Evolutionary conservation across 2,888 invertebrate species (phyloP), one percentile per base, ranked within the genome.

Genomic region (Archips crataeganus): DNA sequence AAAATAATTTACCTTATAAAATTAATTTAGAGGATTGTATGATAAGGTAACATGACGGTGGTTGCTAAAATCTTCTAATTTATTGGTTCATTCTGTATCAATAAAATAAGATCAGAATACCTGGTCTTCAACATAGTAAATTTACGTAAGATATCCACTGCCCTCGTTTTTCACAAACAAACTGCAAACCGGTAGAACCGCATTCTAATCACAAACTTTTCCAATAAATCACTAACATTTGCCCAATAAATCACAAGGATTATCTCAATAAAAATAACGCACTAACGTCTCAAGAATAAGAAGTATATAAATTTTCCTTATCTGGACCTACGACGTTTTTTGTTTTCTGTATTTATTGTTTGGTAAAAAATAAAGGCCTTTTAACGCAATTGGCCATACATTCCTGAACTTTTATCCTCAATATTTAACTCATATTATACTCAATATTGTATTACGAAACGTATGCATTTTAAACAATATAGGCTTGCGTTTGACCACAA

Each of bases 201-300:
- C 69, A 80, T 81, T 77, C 79, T 75, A 79, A 81, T 80, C 79
- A 77, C 59, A 79, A 80, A 79, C 74, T 81, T 79, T 74, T 36
- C 57, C 60, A 72, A 83, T 83, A 81, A 78, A 81, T 83, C 80
- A 77, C 51, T 75, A 67, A 78, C 77, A 79, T 80, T 79, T 77
- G 77, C 74, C 72, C 78, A 76, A 82, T 82, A 83, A 80, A 82
- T 83, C 83, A 79, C 45, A 2, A 9, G 81, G 82, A 83, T 83
- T 81, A 83, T 83, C 83, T 79, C 75, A 75, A 77, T 77, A 77
- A 80, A 82, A 80, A 79, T 80, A 81, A 80, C 79, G 78, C 77
- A 72, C 77, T 78, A 76, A 79, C 81, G 77, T 79, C 79, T 78
- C 74, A 72, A 61, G 80, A 80, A 80, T 81, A 80, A 78, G 75